Percentiles rank a stretch among this genome's conserved stretches.
Conservation (phyloP, 2,113 vertebrate genomes). For the Maccullochella peelii region DNA sequence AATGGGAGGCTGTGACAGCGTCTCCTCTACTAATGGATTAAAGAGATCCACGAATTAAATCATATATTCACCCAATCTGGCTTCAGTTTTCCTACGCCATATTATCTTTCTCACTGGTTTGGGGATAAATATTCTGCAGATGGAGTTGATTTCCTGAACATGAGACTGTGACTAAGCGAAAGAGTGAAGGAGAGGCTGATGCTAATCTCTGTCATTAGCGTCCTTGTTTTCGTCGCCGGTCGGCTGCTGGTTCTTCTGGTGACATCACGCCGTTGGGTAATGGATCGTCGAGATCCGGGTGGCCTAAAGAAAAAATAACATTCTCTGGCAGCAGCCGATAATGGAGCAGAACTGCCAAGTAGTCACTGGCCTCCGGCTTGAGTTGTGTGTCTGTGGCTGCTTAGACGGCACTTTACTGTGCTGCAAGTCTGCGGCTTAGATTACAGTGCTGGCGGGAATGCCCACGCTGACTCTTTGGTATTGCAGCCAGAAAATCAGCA, state of each 20-base stretch:
- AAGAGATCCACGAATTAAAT: conserved; percentile 51
- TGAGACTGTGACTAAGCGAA: conserved; percentile 39
- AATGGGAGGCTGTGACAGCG: conserved; percentile 38
- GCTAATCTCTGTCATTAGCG: conserved; percentile 70
- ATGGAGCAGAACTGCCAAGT: background rate
- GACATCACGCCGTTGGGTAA: conserved; percentile 61
- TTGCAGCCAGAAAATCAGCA: conserved; percentile 24
- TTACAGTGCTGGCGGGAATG: conserved; percentile 13
- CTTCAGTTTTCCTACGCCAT: conserved; percentile 4
- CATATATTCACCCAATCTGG: conserved; percentile 50
- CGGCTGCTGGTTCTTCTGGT: conserved; percentile 43
- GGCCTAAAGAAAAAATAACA: conserved; percentile 57
- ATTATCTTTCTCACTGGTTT: conserved; percentile 14
- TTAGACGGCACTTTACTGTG: conserved; percentile 32
- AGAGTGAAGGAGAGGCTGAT: conserved; percentile 46
- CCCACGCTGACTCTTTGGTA: conserved; percentile 7
- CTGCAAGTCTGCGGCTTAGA: conserved; percentile 8
- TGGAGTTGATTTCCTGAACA: conserved; percentile 72
- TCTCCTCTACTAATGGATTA: conserved; percentile 36
- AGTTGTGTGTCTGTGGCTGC: conserved; percentile 37
- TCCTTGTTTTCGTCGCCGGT: conserved; percentile 64
- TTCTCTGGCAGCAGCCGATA: conserved; percentile 39
- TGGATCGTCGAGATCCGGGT: conserved; percentile 57
- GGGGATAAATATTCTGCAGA: conserved; percentile 52
- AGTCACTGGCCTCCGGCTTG: conserved; percentile 14